Conservation (phyloP, 2,113 vertebrate species). For the Crotalus tigris region DNA sequence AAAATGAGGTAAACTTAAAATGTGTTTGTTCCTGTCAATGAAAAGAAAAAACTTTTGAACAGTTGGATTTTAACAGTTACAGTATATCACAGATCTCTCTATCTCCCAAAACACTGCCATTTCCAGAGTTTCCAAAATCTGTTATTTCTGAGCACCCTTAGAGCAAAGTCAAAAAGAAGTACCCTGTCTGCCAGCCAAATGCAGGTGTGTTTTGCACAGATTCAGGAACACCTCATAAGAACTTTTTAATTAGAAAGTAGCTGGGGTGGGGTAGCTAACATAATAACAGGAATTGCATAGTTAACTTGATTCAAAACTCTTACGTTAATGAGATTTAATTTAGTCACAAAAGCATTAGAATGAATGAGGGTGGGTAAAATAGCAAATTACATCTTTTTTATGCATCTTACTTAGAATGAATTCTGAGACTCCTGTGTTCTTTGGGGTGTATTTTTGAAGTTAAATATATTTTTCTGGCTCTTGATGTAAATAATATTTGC, state of each 20-base stretch:
- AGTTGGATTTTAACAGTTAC: background rate
- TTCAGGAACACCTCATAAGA: background rate
- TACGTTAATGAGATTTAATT: background rate
- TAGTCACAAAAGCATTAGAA: background rate
- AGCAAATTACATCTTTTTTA: background rate
- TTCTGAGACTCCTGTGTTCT: background rate
- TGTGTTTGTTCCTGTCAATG: background rate
- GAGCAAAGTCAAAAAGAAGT: background rate
- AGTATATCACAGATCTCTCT: background rate
- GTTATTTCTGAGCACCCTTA: background rate
- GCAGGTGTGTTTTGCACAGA: background rate
- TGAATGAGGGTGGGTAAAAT: background rate
- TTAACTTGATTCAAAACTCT: background rate
- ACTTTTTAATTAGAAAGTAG: background rate
- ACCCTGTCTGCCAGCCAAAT: background rate
- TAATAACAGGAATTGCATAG: background rate
- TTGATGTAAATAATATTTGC: background rate
- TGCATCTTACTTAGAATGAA: background rate
- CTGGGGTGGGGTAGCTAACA: background rate
- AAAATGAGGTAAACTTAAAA: background rate
- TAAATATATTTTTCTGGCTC: background rate
- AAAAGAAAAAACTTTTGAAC: background rate
- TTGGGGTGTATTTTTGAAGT: background rate
- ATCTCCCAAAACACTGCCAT: background rate
- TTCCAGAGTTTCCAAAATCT: background rate